Conservation (phyloP, 2,797 vertebrate genomes). For the Moxostoma hubbsi region DNA sequence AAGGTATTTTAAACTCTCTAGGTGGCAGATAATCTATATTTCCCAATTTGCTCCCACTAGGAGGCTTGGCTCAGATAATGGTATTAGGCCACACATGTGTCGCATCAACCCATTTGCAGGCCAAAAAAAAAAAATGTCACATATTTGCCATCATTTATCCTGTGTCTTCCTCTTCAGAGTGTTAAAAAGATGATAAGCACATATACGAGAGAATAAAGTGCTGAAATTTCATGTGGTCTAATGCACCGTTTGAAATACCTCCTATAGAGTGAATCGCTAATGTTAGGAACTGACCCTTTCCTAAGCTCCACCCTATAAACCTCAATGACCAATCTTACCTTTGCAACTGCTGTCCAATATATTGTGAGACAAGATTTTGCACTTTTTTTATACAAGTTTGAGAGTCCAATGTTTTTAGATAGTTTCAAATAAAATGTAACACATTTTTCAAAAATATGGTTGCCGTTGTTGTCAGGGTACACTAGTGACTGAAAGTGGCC, state of each 20-base stretch:
- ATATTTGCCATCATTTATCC: neutral
- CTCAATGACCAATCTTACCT: too few species aligned
- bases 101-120: constrained; percentile 19
- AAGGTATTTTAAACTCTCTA: constrained; percentile 27
- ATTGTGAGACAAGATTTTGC: too few species aligned
- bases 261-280: neutral
- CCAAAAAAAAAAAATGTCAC: constrained; percentile 17
- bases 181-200: neutral
- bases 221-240: constrained; percentile 2
- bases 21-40: constrained; percentile 33
- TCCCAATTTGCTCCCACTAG: constrained; percentile 2
- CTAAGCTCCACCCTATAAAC: too few species aligned
- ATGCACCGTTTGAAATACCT: too few species aligned
- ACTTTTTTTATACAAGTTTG: too few species aligned
- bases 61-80: constrained; percentile 1
- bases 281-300: neutral
- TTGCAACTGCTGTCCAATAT: too few species aligned
- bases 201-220: neutral
- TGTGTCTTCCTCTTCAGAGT: neutral
- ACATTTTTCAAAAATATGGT: too few species aligned
- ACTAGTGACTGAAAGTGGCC: too few species aligned
- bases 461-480: too few species aligned
- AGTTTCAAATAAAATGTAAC: too few species aligned
- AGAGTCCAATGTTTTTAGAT: too few species aligned
- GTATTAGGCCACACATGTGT: constrained; percentile 5